Conservation (phyloP, 2,888 invertebrate species). For the Amiota mariae region DNA sequence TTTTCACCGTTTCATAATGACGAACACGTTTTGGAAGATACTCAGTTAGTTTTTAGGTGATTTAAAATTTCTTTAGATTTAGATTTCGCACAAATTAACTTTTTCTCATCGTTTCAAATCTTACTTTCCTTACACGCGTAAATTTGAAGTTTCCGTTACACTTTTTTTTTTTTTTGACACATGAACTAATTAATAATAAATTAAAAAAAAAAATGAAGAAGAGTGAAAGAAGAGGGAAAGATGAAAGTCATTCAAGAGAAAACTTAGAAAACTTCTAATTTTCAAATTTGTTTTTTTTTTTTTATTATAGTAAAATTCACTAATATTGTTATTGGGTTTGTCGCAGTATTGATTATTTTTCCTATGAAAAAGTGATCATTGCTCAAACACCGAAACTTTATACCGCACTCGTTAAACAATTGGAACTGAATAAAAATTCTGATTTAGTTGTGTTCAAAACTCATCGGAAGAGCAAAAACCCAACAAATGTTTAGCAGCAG, state of each 20-base stretch:
- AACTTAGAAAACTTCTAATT: too few species aligned
- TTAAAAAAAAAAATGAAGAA: slow-evolving; percentile 37
- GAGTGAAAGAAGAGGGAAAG: background rate
- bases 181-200: slow-evolving; percentile 40
- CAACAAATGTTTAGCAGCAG: slow-evolving; percentile 23
- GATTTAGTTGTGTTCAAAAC: slow-evolving; percentile 68
- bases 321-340: too few species aligned
- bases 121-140: background rate
- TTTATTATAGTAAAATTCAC: too few species aligned
- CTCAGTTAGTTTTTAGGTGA: background rate
- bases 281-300: too few species aligned
- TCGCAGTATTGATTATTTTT: background rate
- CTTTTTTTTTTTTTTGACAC: slow-evolving; percentile 28
- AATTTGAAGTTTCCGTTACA: slow-evolving; percentile 11
- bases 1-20: background rate
- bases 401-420: slow-evolving; percentile 71
- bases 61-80: background rate
- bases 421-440: slow-evolving; percentile 73
- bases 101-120: background rate
- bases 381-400: slow-evolving; percentile 52
- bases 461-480: slow-evolving; percentile 62
- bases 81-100: slow-evolving; percentile 20
- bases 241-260: background rate
- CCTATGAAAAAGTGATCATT: background rate
- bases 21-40: background rate